Base-by-base conservation (phyloP, 2,113 vertebrate genomes). In the Syngnathus floridae region DNA sequence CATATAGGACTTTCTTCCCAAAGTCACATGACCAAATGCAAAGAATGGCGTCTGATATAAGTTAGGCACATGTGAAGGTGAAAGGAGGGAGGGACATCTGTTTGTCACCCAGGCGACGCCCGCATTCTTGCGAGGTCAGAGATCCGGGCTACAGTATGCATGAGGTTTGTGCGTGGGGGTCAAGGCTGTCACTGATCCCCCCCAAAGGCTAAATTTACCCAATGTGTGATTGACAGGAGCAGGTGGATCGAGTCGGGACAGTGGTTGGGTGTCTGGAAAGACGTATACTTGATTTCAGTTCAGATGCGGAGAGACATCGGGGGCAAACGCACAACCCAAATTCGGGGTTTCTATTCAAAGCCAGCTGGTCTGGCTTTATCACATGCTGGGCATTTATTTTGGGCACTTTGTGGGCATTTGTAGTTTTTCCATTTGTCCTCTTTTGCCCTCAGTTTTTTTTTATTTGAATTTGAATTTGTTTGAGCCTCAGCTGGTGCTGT, bases 311-410 rank as follows among this genome's bases (percentile, higher is more conserved):
- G 90, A 82, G 91, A 92, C 92, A 93, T 91, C 86, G 83, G 89
- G 91, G 89, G 79, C 60, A 91, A 91, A 92, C 89, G 84, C 84
- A 84, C 90, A 89, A 92, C 92, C 93, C 94, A 94, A 90, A 92
- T 92, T 91, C 81, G 91, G 95, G 93, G 92, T 93, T 95, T 92
- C 94, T 94, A 91, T 94, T 93, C 93, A 95, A 97, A 99, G 96
- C 96, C 96, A 98, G 96, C 96, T 98, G 96, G 96, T 95, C 96
- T 99, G 96, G 96, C 96, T 99, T 98, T 93, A 94, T 93, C 72
- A 81, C 84, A 87, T 90, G 89, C 86, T 80, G 91, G 89, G 73
- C 88, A 88, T 90, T 88, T 82, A 70, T 83, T 86, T 84, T 65
- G 60, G 14, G 64, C 21, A 37, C 41, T 73, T 85, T 70, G 58